phyloP scores from a whole-genome alignment of 2,797 vertebrate species.

The Tapirus indicus region DNA sequence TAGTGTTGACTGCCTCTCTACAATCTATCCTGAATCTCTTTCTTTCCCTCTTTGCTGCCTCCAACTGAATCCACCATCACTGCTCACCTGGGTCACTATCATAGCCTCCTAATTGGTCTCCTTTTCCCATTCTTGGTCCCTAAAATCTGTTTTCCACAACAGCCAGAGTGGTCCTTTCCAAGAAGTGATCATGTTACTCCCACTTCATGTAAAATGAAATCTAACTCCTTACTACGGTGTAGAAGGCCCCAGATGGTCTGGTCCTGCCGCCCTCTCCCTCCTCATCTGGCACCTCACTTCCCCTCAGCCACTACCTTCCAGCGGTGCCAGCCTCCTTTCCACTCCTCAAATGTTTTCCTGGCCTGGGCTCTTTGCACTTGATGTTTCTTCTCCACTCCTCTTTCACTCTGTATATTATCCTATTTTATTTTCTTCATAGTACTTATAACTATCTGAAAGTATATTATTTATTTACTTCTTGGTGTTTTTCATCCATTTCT shows the following conservation, averaged over 20 bases:
- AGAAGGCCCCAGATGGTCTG: not conserved
- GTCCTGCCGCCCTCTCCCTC: not conserved
- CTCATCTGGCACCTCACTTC: fast-evolving
- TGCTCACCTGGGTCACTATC: not conserved
- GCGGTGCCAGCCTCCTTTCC: not conserved
- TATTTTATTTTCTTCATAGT: not conserved
- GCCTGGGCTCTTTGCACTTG: not conserved
- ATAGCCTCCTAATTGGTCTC: not conserved
- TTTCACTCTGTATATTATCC: not conserved
- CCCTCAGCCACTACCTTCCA: fast-evolving
- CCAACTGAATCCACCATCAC: not conserved
- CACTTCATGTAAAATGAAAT: not conserved
- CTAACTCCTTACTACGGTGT: not conserved
- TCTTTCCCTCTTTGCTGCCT: not conserved
- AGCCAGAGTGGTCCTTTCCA: not conserved
- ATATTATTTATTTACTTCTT: not conserved
- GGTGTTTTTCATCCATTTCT: not conserved
- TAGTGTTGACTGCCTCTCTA: not conserved
- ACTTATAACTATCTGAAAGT: not conserved
- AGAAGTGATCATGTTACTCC: not conserved
- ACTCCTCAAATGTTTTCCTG: not conserved
- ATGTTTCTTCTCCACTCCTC: not conserved
- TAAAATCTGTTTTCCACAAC: not conserved
- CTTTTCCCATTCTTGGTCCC: not conserved
- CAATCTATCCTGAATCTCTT: not conserved